These are phyloP conservation scores for Bungarus multicinctus DNA, from an alignment of 2,113 vertebrate genomes.

Conservation along the genomic window DNA sequence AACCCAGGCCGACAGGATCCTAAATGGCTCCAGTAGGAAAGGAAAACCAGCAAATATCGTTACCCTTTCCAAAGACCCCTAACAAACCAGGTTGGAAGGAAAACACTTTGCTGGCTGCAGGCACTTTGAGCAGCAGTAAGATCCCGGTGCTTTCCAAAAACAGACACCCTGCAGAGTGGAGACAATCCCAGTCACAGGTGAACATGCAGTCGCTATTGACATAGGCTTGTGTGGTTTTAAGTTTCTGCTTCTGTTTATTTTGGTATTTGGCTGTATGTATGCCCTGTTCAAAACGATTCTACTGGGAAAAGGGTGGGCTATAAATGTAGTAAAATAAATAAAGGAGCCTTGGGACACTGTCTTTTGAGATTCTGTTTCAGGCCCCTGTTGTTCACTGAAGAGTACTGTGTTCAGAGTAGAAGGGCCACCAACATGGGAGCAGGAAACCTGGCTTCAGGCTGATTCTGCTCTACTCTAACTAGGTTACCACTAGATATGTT, in stretches of 20 bases:
- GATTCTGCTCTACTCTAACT: neutral
- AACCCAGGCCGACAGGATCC: neutral
- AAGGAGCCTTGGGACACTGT: neutral
- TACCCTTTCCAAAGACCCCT: neutral
- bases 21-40: slow-evolving; percentile 1
- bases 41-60: neutral
- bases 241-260: neutral
- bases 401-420: neutral
- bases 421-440: neutral
- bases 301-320: neutral
- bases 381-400: neutral
- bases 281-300: neutral
- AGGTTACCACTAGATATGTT: neutral
- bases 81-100: slow-evolving; percentile 8
- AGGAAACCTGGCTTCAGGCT: neutral
- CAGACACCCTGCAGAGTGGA: slow-evolving; percentile 17
- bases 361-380: neutral
- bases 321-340: neutral
- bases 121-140: slow-evolving; percentile 54
- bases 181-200: slow-evolving; percentile 48
- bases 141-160: slow-evolving; percentile 56
- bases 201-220: neutral
- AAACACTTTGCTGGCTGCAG: neutral
- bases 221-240: neutral
- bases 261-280: neutral